A percentile compares a stretch with the other conserved stretches of the same genome.
These are phyloP conservation scores for Monomorium pharaonis DNA, from an alignment of 1,140 invertebrate genomes.

Conservation along the genomic window DNA sequence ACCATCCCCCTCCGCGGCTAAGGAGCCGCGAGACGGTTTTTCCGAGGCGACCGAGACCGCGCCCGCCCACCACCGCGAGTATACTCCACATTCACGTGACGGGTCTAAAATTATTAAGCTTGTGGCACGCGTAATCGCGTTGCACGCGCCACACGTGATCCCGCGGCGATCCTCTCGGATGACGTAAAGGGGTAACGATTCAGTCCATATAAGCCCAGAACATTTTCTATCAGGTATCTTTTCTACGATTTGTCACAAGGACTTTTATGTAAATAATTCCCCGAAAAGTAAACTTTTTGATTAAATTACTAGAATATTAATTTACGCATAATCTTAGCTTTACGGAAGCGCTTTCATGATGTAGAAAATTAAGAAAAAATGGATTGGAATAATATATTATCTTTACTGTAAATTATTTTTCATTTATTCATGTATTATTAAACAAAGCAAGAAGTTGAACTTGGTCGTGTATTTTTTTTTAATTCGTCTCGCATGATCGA, in stretches of 20 bases:
- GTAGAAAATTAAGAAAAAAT: not conserved
- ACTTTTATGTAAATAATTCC: not conserved
- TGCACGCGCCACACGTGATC: conserved; percentile 31
- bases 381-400: not conserved
- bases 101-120: conserved; percentile 6
- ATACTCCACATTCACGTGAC: conserved; percentile 55
- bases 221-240: not conserved
- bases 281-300: not conserved
- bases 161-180: not conserved
- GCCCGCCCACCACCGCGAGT: conserved; percentile 42
- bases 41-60: conserved; percentile 58
- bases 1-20: conserved; percentile 54
- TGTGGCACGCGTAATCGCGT: conserved; percentile 18
- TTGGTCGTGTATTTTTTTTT: not conserved
- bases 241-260: not conserved
- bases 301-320: not conserved
- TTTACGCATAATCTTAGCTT: too few relatives aligned
- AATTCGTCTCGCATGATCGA: conserved; percentile 12
- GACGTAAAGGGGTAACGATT: conserved; percentile 19
- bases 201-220: conserved; percentile 25
- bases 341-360: too few relatives aligned
- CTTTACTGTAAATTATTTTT: not conserved
- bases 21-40: conserved; percentile 46
- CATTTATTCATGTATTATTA: not conserved
- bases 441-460: not conserved